phyloP scores from a whole-genome alignment of 2,888 invertebrate species.

The Dryadula phaetusa region DNA sequence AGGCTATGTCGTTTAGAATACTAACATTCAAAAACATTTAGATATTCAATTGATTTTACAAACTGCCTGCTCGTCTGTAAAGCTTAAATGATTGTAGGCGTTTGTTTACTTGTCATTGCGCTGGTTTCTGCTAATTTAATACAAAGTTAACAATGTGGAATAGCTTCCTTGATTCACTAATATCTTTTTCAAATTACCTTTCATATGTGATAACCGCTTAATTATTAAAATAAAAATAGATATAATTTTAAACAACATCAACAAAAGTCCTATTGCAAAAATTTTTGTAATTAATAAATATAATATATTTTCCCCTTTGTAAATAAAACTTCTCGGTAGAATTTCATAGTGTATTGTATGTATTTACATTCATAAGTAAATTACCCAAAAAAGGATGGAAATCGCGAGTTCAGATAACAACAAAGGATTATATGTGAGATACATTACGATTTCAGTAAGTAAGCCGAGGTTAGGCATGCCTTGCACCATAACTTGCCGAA shows the following conservation, averaged over 20 bases:
- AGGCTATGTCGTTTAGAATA: too few relatives aligned
- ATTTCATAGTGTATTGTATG: neutral
- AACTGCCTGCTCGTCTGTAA: constrained; percentile 13
- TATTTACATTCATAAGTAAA: neutral
- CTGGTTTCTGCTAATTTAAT: constrained; percentile 38
- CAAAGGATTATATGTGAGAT: constrained; percentile 42
- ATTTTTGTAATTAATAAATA: too few relatives aligned
- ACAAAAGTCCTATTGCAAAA: too few relatives aligned
- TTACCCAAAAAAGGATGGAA: neutral
- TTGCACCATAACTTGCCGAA: constrained; percentile 57
- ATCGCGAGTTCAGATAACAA: neutral
- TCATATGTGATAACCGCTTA: neutral
- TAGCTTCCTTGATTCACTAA: constrained; percentile 28
- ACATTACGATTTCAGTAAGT: constrained; percentile 50
- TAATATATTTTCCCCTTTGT: too few relatives aligned
- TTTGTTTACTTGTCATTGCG: constrained; percentile 41
- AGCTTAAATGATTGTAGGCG: constrained; percentile 27
- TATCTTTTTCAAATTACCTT: neutral
- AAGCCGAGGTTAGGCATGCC: constrained; percentile 57
- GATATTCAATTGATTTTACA: constrained; percentile 31
- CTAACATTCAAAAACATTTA: too few relatives aligned
- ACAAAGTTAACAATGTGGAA: constrained; percentile 32
- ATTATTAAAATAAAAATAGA: neutral
- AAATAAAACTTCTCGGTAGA: neutral
- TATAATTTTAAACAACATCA: neutral